phyloP scores from a whole-genome alignment of 2,888 invertebrate genomes.

The Drosophila limbata region DNA sequence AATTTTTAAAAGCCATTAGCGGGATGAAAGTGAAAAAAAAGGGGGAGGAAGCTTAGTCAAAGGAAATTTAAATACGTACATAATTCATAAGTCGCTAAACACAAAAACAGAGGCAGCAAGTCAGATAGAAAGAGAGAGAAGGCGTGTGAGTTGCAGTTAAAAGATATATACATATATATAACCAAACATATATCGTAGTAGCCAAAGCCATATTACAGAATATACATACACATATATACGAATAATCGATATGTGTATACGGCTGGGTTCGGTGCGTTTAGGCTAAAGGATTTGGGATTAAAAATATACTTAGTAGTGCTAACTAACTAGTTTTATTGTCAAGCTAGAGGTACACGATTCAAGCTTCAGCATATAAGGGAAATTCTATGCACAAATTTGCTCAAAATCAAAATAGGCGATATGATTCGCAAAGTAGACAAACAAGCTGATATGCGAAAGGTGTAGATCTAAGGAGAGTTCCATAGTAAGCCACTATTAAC shows the following conservation, averaged over 20 bases:
- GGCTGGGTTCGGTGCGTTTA: slow-evolving; percentile 56
- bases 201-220: slow-evolving; percentile 48
- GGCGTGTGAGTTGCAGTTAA: slow-evolving; percentile 18
- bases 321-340: slow-evolving; percentile 48
- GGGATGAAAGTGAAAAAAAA: slow-evolving; percentile 23
- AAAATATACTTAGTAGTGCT: slow-evolving; percentile 44
- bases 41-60: slow-evolving; percentile 43
- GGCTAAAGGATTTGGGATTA: slow-evolving; percentile 47
- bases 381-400: slow-evolving; percentile 72
- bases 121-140: slow-evolving; percentile 4
- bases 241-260: slow-evolving; percentile 28
- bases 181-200: slow-evolving; percentile 64
- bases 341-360: slow-evolving; percentile 38
- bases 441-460: slow-evolving; percentile 19
- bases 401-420: slow-evolving; percentile 64
- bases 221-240: slow-evolving; percentile 14
- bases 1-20: slow-evolving; percentile 66
- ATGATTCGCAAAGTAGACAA: slow-evolving; percentile 44
- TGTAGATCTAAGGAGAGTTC: slow-evolving; percentile 40
- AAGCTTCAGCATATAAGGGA: slow-evolving; percentile 56
- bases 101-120: slow-evolving; percentile 5
- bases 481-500: slow-evolving; percentile 30
- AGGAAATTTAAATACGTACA: slow-evolving; percentile 77
- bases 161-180: slow-evolving; percentile 48
- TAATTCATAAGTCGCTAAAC: slow-evolving; percentile 72